phyloP scores from a whole-genome alignment of 2,797 vertebrate species.

The Fundulus diaphanus region DNA sequence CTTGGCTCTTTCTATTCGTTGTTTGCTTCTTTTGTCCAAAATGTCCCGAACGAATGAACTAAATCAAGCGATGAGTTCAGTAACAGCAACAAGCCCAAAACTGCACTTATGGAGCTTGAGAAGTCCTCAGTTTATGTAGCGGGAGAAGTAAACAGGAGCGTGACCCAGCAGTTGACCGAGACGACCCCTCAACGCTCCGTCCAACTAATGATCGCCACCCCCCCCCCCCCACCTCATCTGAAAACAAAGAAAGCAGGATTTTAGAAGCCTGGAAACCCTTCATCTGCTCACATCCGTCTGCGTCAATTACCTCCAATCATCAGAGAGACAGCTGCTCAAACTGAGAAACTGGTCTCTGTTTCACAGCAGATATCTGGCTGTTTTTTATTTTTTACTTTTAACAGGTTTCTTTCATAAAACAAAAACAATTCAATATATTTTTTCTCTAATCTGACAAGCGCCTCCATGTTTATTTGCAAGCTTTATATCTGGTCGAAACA shows the following conservation, averaged over 20 bases:
- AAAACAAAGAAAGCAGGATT: slow-evolving; percentile 50
- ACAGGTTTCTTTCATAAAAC: not conserved
- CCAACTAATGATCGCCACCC: slow-evolving; percentile 18
- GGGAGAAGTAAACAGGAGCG: slow-evolving; percentile 19
- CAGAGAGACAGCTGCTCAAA: slow-evolving; percentile 1
- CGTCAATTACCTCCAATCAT: slow-evolving; percentile 29
- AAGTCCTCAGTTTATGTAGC: slow-evolving; percentile 6
- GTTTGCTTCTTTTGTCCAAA: not conserved
- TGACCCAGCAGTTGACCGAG: slow-evolving; percentile 7
- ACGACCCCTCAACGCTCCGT: not conserved
- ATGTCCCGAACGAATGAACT: not conserved
- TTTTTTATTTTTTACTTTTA: not conserved
- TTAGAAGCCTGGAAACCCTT: slow-evolving; percentile 24
- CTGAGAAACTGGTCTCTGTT: not conserved
- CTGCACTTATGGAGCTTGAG: too few species aligned
- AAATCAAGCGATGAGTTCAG: not conserved
- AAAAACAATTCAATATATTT: too few species aligned
- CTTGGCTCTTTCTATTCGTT: not conserved
- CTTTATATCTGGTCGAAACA: not conserved
- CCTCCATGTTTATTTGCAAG: not conserved
- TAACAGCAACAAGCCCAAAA: slow-evolving; percentile 4
- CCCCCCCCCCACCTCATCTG: too few species aligned
- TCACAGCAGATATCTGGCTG: not conserved
- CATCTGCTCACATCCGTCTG: slow-evolving; percentile 33
- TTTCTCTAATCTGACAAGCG: not conserved